Evolutionary conservation across 1,140 invertebrate genomes (phyloP), one percentile per base, ranked within the genome.

Genomic region (Drosophila grimshawi): DNA sequence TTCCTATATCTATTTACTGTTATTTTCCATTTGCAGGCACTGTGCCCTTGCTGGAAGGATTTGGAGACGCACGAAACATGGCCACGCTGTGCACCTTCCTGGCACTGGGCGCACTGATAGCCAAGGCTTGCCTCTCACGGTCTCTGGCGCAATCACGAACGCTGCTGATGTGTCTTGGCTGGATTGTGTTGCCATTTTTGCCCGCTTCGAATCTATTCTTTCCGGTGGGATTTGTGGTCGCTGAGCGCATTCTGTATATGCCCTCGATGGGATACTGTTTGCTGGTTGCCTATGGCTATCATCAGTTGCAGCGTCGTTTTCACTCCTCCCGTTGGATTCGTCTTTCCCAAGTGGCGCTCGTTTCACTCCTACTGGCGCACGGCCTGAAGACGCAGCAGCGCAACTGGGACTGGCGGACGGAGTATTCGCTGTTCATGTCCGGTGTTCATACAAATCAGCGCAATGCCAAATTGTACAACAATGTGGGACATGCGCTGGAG

Each of bases 251-350:
- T 39, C 94, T 99, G 0, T 99, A 99, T 93, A 97, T 98, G 93
- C 98, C 98, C 3, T 99, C 98, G 2, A 98, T 99, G 97, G 98
- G 98, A 6, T 99, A 98, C 93, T 99, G 98, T 90, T 95, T 99
- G 92, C 93, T 99, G 3, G 94, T 99, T 2, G 97, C 97, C 3
- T 97, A 97, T 77, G 97, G 97, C 3, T 95, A 93, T 93, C 85
- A 92, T 51, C 81, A 94, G 19, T 68, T 95, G 0, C 67, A 72
- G 10, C 61, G 43, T 2, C 19, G 19, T 19, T 19, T 19, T 19
- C 51, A 64, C 0, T 60, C 43, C 10, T 39, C 8, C 19, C 92
- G 91, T 86, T 71, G 72, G 52, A 39, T 41, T 0, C 61, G 48
- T n/a, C 1, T 86, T 10, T 69, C 95, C 94, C 77, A 81, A 95